These are phyloP conservation scores for Istiophorus platypterus DNA, from an alignment of 2,113 vertebrate species.

Conservation along the genomic window DNA sequence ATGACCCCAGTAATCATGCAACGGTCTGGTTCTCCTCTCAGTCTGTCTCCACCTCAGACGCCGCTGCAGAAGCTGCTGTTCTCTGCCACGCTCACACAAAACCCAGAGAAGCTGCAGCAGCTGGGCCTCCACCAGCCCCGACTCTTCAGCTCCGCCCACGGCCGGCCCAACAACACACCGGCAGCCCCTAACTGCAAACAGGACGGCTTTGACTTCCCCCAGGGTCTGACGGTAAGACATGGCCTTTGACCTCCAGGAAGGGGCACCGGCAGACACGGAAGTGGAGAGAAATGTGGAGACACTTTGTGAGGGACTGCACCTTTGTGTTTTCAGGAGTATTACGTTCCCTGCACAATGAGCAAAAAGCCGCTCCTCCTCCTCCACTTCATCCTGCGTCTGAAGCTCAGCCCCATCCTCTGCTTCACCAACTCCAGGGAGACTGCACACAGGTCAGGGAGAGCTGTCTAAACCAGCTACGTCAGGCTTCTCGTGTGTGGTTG, in stretches of 20 bases:
- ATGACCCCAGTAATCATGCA: not conserved
- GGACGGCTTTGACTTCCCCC: slow-evolving; percentile 88
- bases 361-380: slow-evolving; percentile 91
- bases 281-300: not conserved
- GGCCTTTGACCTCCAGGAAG: not conserved
- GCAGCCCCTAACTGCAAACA: not conserved
- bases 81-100: slow-evolving; percentile 94
- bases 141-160: slow-evolving; percentile 89
- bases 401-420: slow-evolving; percentile 90
- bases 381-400: slow-evolving; percentile 87
- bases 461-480: too few relatives aligned
- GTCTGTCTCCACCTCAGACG: slow-evolving; percentile 87
- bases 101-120: slow-evolving; percentile 95
- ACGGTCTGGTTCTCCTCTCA: slow-evolving; percentile 57
- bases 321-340: slow-evolving; percentile 87
- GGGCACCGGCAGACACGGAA: not conserved
- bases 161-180: not conserved
- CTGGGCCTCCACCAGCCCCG: slow-evolving; percentile 91
- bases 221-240: slow-evolving; percentile 87
- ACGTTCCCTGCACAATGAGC: slow-evolving; percentile 89
- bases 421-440: slow-evolving; percentile 96
- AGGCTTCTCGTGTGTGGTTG: not conserved
- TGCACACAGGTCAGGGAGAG: slow-evolving; percentile 88
- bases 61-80: slow-evolving; percentile 97
- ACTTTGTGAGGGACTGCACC: not conserved